phyloP scores from a whole-genome alignment of 2,888 invertebrate genomes.

The Lepidocyrtoides sp. region DNA sequence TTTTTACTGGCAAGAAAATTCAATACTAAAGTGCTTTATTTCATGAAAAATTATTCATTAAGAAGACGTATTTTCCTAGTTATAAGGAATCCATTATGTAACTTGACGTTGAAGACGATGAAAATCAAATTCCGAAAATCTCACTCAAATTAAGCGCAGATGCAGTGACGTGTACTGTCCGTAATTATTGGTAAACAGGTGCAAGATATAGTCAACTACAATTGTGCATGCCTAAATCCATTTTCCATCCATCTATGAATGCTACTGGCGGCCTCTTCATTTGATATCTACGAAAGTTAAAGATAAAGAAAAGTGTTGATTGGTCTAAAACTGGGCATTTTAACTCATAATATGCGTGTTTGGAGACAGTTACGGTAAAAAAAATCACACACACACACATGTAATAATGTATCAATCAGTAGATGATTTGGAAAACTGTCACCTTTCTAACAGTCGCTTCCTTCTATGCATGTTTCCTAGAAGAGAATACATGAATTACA shows the following conservation, averaged over 20 bases:
- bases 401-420: not conserved
- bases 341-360: not conserved
- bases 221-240: not conserved
- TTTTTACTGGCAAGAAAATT: not conserved
- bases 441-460: no score
- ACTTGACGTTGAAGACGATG: not conserved
- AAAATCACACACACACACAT: not conserved
- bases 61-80: conserved; percentile 13
- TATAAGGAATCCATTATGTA: not conserved
- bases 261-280: no score
- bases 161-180: not conserved
- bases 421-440: conserved; percentile 2
- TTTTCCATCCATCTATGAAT: no score
- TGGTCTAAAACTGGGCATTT: not conserved
- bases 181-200: not conserved
- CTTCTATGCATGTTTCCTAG: no score
- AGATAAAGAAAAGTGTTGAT: not conserved
- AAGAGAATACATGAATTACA: no score
- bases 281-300: no score
- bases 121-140: not conserved
- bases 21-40: conserved; percentile 9
- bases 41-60: conserved; percentile 25
- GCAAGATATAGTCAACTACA: not conserved
- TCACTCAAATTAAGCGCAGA: not conserved
- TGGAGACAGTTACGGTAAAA: not conserved